Base-by-base conservation (phyloP, 1,140 invertebrate species). In the Acromyrmex charruanus region DNA sequence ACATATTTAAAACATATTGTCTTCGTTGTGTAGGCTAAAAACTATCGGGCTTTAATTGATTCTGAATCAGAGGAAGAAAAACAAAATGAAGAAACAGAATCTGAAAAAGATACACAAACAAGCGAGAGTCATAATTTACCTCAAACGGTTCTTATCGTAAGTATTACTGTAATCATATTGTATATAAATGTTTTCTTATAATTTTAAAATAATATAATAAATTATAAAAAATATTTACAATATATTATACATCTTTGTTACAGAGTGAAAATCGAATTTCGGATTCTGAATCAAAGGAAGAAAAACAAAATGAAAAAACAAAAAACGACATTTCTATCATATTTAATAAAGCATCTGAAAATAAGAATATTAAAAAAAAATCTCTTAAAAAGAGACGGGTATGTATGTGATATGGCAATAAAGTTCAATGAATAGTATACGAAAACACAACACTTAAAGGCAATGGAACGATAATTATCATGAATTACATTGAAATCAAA, bases 261-360 rank as follows among this genome's bases (percentile, higher is more conserved):
- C n/a, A 91, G 82, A 25, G n/a, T 44, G 74, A 31, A 28, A 61
- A 12, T 28, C 74, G 61, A 10, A 16, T n/a, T 51, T 21, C 87
- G 63, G 89, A 92, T 77, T 86, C 77, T 14, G 90, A 92, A 58
- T 87, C 91, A 44, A 87, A 88, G 10, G 82, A 71, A 39, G 89
- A 88, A 18, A 71, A 75, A 63, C 28, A 66, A 66, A 16, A 69
- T 25, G 6, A 80, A 7, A 44, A 82, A 35, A 35, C 35, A 28
- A 6, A 9, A 3, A 28, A 12, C 16, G n/a, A 51, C 5, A n/a
- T 18, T 61, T 7, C 7, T 28, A 18, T 25, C 31, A 5, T 18
- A 35, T 68, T 5, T 80, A 31, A 80, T 39, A 16, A 58, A 7
- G 44, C n/a, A 21, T 21, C 12, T n/a, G 25, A 72, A 86, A 44